Base-by-base conservation (phyloP, 2,888 invertebrate genomes). In the Cheilosia grossa region DNA sequence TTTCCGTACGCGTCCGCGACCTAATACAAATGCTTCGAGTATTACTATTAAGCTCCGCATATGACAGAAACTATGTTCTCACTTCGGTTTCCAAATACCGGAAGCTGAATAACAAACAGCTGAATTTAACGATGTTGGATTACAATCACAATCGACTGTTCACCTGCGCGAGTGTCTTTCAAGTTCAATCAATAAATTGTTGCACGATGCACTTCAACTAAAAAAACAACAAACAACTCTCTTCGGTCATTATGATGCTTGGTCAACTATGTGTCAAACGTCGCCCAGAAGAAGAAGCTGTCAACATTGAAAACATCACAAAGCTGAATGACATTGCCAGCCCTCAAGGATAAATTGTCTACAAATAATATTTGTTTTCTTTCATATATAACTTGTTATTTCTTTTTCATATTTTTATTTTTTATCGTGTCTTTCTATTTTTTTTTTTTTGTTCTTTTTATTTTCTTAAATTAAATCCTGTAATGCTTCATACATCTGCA, bases 231-330 rank as follows among this genome's bases (percentile, higher is more conserved):
- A 42, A 42, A 42, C 1, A 42, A 42, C 15, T 42, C 42, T 15
- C 10, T 42, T 42, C 42, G 42, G 42, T 42, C 15, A 15, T 42
- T 13, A 42, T 4, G 42, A 42, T 42, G 13, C 42, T 15, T n/a
- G 15, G 42, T 42, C 42, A 9, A 42, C 42, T 13, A 15, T 42
- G 1, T 42, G 42, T 42, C 13, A 42, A 42, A 15, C 42, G 42
- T 42, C 42, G n/a, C n/a, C 42, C 13, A 15, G 15, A 42, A 15
- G 42, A 42, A 1, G 42, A 42, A 42, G 42, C 42, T 42, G 42
- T 42, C 42, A 42, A 42, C 42, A 42, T 42, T 42, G 42, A 42
- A 42, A 42, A 42, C 42, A 42, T 42, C 42, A 15, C 42, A 13
- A 42, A 42, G 4, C 42, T 42, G 13, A 42, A n/a, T 42, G 15